phyloP scores from a whole-genome alignment of 2,888 invertebrate species.

The Troides aeacus region DNA sequence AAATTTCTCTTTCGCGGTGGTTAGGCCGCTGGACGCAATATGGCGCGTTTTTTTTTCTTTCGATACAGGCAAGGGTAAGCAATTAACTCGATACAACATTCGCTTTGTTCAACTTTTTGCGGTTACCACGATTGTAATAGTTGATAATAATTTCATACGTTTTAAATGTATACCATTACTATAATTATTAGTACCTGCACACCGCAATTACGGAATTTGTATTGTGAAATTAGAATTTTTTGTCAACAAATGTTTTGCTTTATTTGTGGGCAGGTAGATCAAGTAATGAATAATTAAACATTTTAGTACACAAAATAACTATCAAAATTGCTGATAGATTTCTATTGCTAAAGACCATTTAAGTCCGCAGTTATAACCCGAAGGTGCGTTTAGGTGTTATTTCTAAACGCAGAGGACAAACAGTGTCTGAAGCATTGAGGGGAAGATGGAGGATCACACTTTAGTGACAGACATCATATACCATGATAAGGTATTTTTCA shows the following conservation, averaged over 20 bases:
- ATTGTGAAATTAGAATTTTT: constrained; percentile 13
- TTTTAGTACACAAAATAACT: too few species aligned
- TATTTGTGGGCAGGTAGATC: neutral
- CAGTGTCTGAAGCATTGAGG: too few species aligned
- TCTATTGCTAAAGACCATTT: too few species aligned
- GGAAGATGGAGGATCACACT: too few species aligned
- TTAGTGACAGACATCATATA: too few species aligned
- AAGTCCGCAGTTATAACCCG: too few species aligned
- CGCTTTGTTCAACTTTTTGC: constrained; percentile 64
- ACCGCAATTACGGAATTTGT: constrained; percentile 18
- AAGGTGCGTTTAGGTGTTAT: too few species aligned
- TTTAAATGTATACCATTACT: constrained; percentile 25
- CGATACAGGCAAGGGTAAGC: constrained; percentile 67
- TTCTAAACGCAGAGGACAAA: too few species aligned
- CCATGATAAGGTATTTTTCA: too few species aligned
- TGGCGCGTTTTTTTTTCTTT: constrained; percentile 64
- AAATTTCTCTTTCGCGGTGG: constrained; percentile 78
- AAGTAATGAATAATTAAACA: neutral
- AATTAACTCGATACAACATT: constrained; percentile 69
- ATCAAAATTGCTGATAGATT: too few species aligned
- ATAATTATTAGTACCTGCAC: constrained; percentile 15
- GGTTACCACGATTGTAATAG: constrained; percentile 54
- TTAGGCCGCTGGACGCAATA: constrained; percentile 77
- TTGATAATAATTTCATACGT: constrained; percentile 27
- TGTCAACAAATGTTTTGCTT: neutral